Evolutionary conservation across 2,113 vertebrate species (phyloP), one percentile per base, ranked within the genome.

Genomic region (Notothenia coriiceps): DNA sequence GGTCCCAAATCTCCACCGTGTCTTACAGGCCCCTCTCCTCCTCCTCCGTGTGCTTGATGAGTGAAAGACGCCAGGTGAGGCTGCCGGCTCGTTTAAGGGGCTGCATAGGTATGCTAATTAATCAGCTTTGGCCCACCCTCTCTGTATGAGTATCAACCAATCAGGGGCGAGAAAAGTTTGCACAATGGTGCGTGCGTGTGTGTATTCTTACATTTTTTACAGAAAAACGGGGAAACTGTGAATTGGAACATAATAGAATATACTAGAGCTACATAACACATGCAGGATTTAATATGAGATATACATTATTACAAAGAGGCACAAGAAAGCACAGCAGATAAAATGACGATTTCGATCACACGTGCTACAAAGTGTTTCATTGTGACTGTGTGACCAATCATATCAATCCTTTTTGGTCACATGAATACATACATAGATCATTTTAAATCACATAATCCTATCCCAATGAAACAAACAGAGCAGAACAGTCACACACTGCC

Each of bases 71-170:
- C 43, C 87, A 93, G 89, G 91, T 93, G 77, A 90, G 43, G 50
- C 35, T 20, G 80, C 47, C 7, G 35, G 29, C 64, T 1, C 51
- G 72, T 93, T 91, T 94, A 92, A 91, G 0, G 20, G 66, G 20
- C 72, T 56, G 6, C 63, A 68, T 71, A 55, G 65, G 61, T 79
- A 91, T 91, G 92, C 85, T 92, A 92, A 93, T 89, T 52, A 90
- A 70, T 7, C 44, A 35, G 59, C 13, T 33, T 49, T n/a, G 40
- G 74, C 44, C 55, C 85, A 61, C 90, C 93, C 86, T 72, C 66
- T 12, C 20, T 64, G 35, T 22, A 44, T 22, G 13, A 6, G 40
- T 44, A 14, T 57, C 43, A 49, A 43, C 94, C 94, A 94, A 94
- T 94, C 89, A 92, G 68, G 13, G 10, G 2, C 10, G 40, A 78